These are phyloP conservation scores for Ctenomys sociabilis DNA, from an alignment of 2,113 vertebrate species.

Conservation along the genomic window DNA sequence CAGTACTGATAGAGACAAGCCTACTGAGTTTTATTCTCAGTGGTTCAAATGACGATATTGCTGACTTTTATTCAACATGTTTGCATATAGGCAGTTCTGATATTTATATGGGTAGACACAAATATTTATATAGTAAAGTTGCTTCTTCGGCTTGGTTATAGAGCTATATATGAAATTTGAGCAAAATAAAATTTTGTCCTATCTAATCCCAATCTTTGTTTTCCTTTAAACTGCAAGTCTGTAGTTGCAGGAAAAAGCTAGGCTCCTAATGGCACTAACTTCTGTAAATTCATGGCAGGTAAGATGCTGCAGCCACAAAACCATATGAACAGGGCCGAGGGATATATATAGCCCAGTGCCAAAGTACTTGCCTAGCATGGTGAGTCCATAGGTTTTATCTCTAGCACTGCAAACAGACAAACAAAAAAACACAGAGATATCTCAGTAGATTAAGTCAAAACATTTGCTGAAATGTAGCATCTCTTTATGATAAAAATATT, in stretches of 20 bases:
- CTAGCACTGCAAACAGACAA: neutral
- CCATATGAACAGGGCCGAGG: neutral
- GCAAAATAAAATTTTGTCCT: neutral
- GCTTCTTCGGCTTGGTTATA: neutral
- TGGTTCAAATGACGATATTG: neutral
- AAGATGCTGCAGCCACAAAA: neutral
- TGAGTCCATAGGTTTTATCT: neutral
- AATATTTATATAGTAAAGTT: slow-evolving; percentile 34
- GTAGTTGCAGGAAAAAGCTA: neutral
- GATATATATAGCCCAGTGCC: neutral
- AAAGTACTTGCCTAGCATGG: neutral
- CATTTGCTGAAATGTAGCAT: neutral
- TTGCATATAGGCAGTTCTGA: slow-evolving; percentile 3
- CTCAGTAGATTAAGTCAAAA: neutral
- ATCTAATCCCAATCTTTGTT: neutral
- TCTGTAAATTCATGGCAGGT: neutral
- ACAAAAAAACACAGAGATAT: neutral
- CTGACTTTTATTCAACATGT: slow-evolving; percentile 38
- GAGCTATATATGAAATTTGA: neutral
- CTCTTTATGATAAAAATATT: neutral
- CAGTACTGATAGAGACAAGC: neutral
- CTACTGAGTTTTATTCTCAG: neutral
- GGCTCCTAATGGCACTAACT: neutral
- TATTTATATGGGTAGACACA: neutral
- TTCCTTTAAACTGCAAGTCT: slow-evolving; percentile 24